Conservation (phyloP, 2,888 invertebrate species). For the Leptopilina myrica region DNA sequence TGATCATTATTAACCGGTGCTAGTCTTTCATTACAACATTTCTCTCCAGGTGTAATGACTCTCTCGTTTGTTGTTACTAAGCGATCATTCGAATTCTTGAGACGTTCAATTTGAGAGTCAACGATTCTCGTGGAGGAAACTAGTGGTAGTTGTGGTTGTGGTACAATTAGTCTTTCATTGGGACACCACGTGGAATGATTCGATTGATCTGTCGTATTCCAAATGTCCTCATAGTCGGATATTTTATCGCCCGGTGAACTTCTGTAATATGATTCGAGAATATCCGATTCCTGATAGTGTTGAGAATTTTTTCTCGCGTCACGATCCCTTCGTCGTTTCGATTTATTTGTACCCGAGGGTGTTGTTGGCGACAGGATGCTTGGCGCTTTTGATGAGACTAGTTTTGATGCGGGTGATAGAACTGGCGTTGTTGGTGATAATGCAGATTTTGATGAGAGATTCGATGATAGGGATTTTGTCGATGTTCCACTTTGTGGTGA, state of each 20-base stretch:
- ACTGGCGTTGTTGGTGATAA: constrained; percentile 66
- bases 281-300: constrained; percentile 85
- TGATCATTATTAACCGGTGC: constrained; percentile 54
- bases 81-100: constrained; percentile 65
- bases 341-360: constrained; percentile 72
- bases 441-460: constrained; percentile 67
- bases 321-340: constrained; percentile 72
- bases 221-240: constrained; percentile 96
- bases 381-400: constrained; percentile 65
- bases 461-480: constrained; percentile 70
- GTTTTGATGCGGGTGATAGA: constrained; percentile 69
- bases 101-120: constrained; percentile 51
- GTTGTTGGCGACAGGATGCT: constrained; percentile 73
- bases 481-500: constrained; percentile 72
- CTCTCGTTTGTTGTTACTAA: constrained; percentile 58
- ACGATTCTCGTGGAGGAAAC: too few relatives aligned
- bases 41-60: constrained; percentile 60
- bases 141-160: too few relatives aligned
- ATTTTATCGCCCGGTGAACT: constrained; percentile 94
- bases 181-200: constrained; percentile 73
- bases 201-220: constrained; percentile 79
- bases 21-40: constrained; percentile 58
- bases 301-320: constrained; percentile 76
- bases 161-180: constrained; percentile 61
- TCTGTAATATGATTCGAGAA: constrained; percentile 90